Evolutionary conservation across 2,888 invertebrate species (phyloP).

Genomic region (Trachelus iudaicus): DNA sequence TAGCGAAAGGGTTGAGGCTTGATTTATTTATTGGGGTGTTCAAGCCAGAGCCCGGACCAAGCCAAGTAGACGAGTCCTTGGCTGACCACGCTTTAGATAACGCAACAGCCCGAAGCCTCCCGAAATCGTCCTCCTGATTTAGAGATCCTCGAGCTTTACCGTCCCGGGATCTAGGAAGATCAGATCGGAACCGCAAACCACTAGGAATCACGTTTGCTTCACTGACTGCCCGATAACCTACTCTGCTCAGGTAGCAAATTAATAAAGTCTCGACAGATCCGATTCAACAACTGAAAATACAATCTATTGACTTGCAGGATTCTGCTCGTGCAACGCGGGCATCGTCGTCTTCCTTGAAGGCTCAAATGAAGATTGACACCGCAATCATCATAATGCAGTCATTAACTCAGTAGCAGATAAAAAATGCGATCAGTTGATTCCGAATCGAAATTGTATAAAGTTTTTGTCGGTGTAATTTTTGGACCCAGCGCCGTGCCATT

Average conservation of each 20-base stretch:
- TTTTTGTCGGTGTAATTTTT: constrained; percentile 49
- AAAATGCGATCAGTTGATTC: constrained; percentile 17
- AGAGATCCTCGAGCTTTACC: background rate
- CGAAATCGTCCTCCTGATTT: constrained; percentile 2
- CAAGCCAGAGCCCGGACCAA: background rate
- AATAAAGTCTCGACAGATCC: background rate
- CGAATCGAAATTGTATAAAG: constrained; percentile 43
- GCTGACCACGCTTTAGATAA: constrained; percentile 22
- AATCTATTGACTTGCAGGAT: background rate
- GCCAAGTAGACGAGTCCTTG: constrained; percentile 25
- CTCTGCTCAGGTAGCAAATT: background rate
- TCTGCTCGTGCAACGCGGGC: background rate
- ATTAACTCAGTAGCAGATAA: constrained; percentile 35
- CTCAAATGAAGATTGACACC: constrained; percentile 57
- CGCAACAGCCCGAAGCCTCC: constrained; percentile 12
- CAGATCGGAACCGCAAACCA: background rate
- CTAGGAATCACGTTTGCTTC: background rate
- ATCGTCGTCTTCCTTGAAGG: constrained; percentile 30
- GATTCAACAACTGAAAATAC: background rate
- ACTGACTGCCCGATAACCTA: background rate
- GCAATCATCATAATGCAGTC: constrained; percentile 55
- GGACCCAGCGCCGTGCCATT: constrained; percentile 46
- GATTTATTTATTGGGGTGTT: constrained; percentile 50
- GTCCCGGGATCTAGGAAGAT: background rate
- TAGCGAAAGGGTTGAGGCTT: constrained; percentile 48